Evolutionary conservation across 2,797 vertebrate genomes (phyloP), one percentile per base, ranked within the genome.

Genomic region (Toxotes lorentzi): DNA sequence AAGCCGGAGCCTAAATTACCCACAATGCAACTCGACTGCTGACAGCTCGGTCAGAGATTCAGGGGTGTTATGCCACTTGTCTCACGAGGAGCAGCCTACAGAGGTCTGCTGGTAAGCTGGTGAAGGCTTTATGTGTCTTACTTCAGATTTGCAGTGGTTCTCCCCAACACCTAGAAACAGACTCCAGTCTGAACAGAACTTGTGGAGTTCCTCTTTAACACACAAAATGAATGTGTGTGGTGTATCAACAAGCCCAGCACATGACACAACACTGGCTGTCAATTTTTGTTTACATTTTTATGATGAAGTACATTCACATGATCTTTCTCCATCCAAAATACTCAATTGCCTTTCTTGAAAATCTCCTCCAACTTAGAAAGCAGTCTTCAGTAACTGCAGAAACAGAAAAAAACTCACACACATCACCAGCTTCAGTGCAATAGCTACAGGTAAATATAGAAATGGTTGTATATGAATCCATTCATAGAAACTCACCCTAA

Each of bases 401-500:
- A 50, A 50, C 21, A 50, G 48, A 50, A n/a, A 23, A n/a, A 50
- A 9, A 38, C 47, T 59, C 53, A 74, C 30, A 21, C 27, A 56
- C 43, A 78, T 48, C 32, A 69, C n/a, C 60, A 59, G 27, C 12
- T 35, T 19, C 12, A 48, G 7, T 48, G 1, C n/a, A 63, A 65
- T 14, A 62, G 50, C 21, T 77, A 19, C 14, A 54, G 19, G 45
- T 70, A 35, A 65, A 81, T 58, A 70, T 10, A 73, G 63, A 70
- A 63, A 70, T 24, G 27, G 7, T 34, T 72, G 27, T 53, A 17
- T 48, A 41, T 35, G 17, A 51, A 19, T 73, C 66, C 13, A 61
- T 62, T 73, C 58, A 83, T 54, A 66, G 54, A 75, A 76, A 67
- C 32, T 16, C 4, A 40, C 72, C 41, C 40, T 58, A 24, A 41